phyloP scores from a whole-genome alignment of 2,888 invertebrate species.

The Gymnoscelis rufifasciata region DNA sequence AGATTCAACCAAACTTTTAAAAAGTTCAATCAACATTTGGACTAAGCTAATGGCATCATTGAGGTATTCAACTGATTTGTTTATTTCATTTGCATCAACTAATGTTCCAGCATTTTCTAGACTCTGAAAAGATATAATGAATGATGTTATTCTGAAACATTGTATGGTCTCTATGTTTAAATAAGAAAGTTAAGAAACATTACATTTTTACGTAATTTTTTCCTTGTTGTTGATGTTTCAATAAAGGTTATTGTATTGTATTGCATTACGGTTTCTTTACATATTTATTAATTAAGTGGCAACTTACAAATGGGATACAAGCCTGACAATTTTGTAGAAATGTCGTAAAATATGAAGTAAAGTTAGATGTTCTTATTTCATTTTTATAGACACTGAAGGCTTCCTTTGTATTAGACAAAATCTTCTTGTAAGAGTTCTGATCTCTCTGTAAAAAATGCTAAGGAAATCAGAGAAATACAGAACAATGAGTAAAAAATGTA shows the following conservation, averaged over 20 bases:
- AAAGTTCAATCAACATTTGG: conserved; percentile 46
- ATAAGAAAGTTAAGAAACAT: too few relatives aligned
- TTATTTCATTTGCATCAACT: conserved; percentile 31
- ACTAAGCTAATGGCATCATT: conserved; percentile 47
- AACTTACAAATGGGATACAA: conserved; percentile 52
- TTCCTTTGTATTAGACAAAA: conserved; percentile 46
- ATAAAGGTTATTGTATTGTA: too few relatives aligned
- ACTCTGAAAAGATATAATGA: conserved; percentile 43
- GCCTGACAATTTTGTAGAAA: conserved; percentile 46
- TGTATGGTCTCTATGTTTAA: too few relatives aligned
- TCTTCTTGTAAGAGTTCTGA: conserved; percentile 35
- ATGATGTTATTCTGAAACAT: too few relatives aligned
- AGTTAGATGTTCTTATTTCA: conserved; percentile 32
- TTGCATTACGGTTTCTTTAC: background rate
- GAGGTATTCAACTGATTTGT: conserved; percentile 41
- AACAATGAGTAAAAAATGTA: too few relatives aligned
- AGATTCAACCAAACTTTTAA: conserved; percentile 47
- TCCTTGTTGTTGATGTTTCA: too few relatives aligned
- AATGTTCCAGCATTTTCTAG: conserved; percentile 39
- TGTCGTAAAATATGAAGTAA: conserved; percentile 37
- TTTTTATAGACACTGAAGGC: conserved; percentile 29
- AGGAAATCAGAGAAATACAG: too few relatives aligned
- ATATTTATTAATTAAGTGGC: background rate
- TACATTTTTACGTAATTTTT: too few relatives aligned
- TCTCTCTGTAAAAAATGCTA: conserved; percentile 39